Conservation (phyloP, 2,113 vertebrate genomes). For the Copsychus sechellarum region DNA sequence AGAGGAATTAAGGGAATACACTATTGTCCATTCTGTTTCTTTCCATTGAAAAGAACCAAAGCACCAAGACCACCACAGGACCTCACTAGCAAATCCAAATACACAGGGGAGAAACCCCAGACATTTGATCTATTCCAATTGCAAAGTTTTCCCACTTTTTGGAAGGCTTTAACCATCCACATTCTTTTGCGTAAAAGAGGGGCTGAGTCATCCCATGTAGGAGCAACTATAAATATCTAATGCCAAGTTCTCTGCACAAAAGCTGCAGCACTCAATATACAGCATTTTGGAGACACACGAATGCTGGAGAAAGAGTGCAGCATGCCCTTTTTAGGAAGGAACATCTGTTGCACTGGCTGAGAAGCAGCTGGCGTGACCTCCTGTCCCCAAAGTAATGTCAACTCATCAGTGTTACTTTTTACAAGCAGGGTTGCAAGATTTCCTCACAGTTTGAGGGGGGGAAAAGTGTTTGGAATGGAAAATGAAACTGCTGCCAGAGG, state of each 20-base stretch:
- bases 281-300: neutral
- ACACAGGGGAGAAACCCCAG: neutral
- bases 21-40: neutral
- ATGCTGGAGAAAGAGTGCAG: neutral
- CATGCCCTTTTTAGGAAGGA: slow-evolving; percentile 20
- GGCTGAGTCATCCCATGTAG: neutral
- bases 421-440: neutral
- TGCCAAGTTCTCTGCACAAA: neutral
- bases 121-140: neutral
- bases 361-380: neutral
- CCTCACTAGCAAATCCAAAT: neutral
- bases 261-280: neutral
- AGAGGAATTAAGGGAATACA: neutral
- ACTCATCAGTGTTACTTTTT: neutral
- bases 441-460: neutral
- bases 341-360: neutral
- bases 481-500: neutral
- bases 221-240: slow-evolving; percentile 9
- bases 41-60: neutral
- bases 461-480: slow-evolving; percentile 7
- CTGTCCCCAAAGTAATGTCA: neutral
- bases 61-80: neutral
- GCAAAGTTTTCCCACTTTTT: slow-evolving; percentile 3
- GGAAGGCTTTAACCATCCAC: neutral
- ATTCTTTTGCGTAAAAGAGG: neutral